These are phyloP conservation scores for Drosophila navojoa DNA, from an alignment of 1,140 invertebrate species.

Conservation along the genomic window DNA sequence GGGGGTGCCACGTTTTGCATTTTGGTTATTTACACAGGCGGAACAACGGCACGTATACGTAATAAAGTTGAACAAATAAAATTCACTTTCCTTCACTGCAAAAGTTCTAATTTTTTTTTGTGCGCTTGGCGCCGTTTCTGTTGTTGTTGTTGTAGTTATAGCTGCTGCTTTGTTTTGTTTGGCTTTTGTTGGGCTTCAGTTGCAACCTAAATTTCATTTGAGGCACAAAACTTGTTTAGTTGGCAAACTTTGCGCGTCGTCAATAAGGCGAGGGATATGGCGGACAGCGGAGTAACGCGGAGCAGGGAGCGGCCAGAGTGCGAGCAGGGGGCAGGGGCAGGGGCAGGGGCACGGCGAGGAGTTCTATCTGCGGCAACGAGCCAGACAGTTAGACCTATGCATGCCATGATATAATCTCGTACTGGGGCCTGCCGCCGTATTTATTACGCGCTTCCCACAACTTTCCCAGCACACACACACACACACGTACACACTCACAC, in stretches of 20 bases:
- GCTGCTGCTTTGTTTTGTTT: conserved; percentile 67
- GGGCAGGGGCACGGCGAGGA: background rate
- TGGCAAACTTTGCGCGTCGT: conserved; percentile 82
- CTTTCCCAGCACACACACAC: conserved; percentile 1
- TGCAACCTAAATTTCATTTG: conserved; percentile 83
- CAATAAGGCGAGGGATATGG: conserved; percentile 67
- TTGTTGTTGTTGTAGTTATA: conserved; percentile 26
- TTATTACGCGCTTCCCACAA: conserved; percentile 64
- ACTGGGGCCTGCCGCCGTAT: conserved; percentile 47
- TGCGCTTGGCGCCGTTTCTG: background rate
- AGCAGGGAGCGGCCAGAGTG: background rate
- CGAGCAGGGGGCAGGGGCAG: background rate
- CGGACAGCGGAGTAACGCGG: background rate
- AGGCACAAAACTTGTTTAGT: conserved; percentile 82
- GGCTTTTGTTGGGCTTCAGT: conserved; percentile 79
- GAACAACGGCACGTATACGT: conserved; percentile 79
- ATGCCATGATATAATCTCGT: conserved; percentile 76
- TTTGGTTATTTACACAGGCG: conserved; percentile 78
- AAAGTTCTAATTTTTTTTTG: conserved; percentile 81
- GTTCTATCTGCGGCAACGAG: conserved; percentile 21
- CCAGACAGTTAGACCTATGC: conserved; percentile 68
- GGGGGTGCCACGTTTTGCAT: conserved; percentile 66
- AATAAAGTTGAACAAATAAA: conserved; percentile 83
- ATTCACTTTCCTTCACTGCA: conserved; percentile 77
- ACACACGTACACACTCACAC: background rate